Conservation (phyloP, 1,140 invertebrate genomes). For the Sitophilus oryzae region DNA sequence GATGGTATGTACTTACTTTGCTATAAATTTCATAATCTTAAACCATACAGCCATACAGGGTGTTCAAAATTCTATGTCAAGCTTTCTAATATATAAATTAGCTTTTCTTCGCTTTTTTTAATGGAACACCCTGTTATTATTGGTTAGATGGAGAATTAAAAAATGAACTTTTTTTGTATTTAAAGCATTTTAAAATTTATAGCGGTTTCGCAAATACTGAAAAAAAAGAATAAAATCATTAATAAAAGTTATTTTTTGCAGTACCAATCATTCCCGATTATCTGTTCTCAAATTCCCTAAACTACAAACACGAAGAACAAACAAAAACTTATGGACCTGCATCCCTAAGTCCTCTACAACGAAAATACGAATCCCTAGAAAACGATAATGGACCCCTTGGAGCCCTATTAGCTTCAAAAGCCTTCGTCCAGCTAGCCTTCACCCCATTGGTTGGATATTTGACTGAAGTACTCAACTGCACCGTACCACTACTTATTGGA, state of each 20-base stretch:
- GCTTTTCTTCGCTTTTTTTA: too few species aligned
- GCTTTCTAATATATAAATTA: too few species aligned
- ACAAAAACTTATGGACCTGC: constrained; percentile 19
- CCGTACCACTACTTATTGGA: constrained; percentile 74
- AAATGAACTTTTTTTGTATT: too few species aligned
- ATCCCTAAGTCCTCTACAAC: constrained; percentile 39
- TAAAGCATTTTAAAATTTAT: too few species aligned
- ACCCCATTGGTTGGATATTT: constrained; percentile 76
- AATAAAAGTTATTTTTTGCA: constrained; percentile 53
- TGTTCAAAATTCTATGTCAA: too few species aligned
- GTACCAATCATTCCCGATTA: constrained; percentile 84
- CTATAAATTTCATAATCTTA: too few species aligned
- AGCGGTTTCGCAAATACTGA: too few species aligned
- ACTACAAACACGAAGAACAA: constrained; percentile 16
- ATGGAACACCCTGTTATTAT: too few species aligned
- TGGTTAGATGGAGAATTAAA: too few species aligned
- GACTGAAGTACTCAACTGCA: constrained; percentile 65
- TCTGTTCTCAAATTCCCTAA: constrained; percentile 54
- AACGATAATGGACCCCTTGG: constrained; percentile 73
- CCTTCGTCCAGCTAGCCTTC: constrained; percentile 75
- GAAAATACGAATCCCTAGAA: constrained; percentile 43
- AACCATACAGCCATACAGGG: too few species aligned
- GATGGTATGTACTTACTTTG: too few species aligned
- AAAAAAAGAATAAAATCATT: too few species aligned
- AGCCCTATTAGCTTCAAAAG: constrained; percentile 78